Percentiles rank a stretch among this genome's conserved stretches.
These are phyloP conservation scores for Coccyzus lansbergi DNA, from an alignment of 2,797 vertebrate species.

Conservation along the genomic window DNA sequence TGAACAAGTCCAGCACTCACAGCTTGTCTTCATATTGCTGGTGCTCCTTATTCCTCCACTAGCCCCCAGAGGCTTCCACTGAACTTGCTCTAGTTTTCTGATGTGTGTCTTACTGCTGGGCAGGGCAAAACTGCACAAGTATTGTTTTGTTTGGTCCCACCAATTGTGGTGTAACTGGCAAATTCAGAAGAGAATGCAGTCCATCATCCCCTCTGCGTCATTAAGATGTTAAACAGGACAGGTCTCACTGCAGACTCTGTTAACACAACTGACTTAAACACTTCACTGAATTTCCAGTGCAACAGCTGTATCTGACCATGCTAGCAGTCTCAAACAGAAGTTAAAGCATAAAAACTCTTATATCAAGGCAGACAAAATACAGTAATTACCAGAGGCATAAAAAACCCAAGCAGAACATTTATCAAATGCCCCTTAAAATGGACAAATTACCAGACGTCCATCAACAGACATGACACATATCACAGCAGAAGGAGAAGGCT, in stretches of 20 bases:
- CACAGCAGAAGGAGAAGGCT: neutral
- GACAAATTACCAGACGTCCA: neutral
- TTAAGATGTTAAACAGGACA: neutral
- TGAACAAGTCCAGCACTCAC: neutral
- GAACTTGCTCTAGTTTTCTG: neutral
- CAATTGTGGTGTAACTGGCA: neutral
- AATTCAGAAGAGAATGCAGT: neutral
- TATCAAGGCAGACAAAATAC: neutral
- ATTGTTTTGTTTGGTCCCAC: accelerated
- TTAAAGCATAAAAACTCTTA: neutral
- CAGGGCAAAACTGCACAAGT: neutral
- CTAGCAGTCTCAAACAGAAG: neutral
- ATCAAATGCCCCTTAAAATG: neutral
- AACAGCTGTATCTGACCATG: neutral
- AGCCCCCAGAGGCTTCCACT: no score
- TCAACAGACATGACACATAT: neutral
- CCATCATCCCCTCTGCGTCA: neutral
- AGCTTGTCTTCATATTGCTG: neutral
- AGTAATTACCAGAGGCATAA: neutral
- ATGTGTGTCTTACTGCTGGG: neutral
- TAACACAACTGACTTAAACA: neutral
- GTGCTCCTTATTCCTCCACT: neutral
- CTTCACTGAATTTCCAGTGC: neutral
- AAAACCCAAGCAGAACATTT: neutral
- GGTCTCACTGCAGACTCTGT: neutral